A percentile compares a stretch with the other conserved stretches of the same genome.
Evolutionary conservation across 2,888 invertebrate genomes (phyloP).

Genomic region (Bombyx huttoni): DNA sequence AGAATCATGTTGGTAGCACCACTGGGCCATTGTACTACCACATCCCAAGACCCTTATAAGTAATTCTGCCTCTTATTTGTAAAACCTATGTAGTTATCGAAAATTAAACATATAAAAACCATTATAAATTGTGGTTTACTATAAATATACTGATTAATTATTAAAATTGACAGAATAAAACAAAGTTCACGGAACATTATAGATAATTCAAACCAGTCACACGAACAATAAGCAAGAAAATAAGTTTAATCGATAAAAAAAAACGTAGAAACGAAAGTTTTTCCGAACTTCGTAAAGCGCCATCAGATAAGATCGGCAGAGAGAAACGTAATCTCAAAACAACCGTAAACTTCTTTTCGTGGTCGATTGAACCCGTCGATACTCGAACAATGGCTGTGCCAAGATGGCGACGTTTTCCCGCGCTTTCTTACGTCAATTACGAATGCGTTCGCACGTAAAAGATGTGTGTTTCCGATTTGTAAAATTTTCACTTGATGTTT

Average conservation of each 20-base stretch:
- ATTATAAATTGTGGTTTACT: too few relatives aligned
- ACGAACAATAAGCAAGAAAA: background rate
- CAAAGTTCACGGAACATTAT: background rate
- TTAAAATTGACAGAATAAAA: too few relatives aligned
- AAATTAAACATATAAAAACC: too few relatives aligned
- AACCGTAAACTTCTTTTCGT: slow-evolving; percentile 25
- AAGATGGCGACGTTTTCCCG: slow-evolving; percentile 34
- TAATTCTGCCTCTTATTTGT: too few relatives aligned
- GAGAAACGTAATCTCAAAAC: slow-evolving; percentile 14
- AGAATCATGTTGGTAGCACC: too few relatives aligned
- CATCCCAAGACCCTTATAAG: too few relatives aligned
- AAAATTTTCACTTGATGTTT: background rate
- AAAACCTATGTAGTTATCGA: too few relatives aligned
- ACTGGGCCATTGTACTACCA: too few relatives aligned
- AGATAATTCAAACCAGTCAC: background rate
- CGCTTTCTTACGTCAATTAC: slow-evolving; percentile 18
- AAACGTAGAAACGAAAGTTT: background rate
- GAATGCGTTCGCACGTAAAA: background rate
- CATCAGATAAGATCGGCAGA: slow-evolving; percentile 21
- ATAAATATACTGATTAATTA: too few relatives aligned
- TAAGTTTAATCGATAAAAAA: background rate
- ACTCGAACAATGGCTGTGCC: slow-evolving; percentile 19
- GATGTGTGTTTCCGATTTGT: background rate
- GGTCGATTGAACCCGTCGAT: slow-evolving; percentile 29
- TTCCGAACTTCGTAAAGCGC: slow-evolving; percentile 1